Evolutionary conservation across 1,140 invertebrate genomes (phyloP).

Genomic region (Macrosteles quadrilineatus): DNA sequence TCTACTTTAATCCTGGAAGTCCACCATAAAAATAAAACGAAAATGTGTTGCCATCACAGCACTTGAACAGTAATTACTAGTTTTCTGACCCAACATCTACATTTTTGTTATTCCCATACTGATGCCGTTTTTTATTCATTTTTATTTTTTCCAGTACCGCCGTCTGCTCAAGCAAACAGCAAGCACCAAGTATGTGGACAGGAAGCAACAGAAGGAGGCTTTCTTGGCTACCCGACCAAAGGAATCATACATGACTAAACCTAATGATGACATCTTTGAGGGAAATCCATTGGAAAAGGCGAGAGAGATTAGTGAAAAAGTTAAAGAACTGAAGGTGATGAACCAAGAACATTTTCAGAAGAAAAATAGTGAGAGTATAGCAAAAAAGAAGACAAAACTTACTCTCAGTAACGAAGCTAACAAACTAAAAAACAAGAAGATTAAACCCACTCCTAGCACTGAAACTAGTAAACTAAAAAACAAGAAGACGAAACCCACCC

Average conservation of each 20-base stretch:
- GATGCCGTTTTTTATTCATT: constrained; percentile 27
- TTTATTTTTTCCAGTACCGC: constrained; percentile 60
- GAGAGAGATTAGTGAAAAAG: constrained; percentile 39
- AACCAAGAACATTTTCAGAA: background rate
- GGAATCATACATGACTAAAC: constrained; percentile 64
- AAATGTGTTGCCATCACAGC: too few species aligned
- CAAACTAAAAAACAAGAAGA: too few species aligned
- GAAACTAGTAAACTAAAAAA: too few species aligned
- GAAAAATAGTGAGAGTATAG: background rate
- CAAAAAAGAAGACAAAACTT: background rate
- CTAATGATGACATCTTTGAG: constrained; percentile 63
- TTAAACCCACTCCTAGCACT: too few species aligned
- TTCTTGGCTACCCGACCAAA: constrained; percentile 69
- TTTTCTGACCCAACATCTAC: too few species aligned
- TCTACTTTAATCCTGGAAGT: too few species aligned
- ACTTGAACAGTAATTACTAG: constrained; percentile 10
- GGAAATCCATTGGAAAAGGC: constrained; percentile 53
- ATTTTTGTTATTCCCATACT: too few species aligned
- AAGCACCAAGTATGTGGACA: constrained; percentile 74
- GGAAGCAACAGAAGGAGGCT: constrained; percentile 76
- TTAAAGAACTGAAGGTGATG: constrained; percentile 11
- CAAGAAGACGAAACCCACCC: too few species aligned
- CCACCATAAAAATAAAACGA: too few species aligned
- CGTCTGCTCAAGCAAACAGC: constrained; percentile 67
- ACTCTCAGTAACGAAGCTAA: too few species aligned